phyloP scores from a whole-genome alignment of 2,888 invertebrate species.

The Calephelis perditalis region DNA sequence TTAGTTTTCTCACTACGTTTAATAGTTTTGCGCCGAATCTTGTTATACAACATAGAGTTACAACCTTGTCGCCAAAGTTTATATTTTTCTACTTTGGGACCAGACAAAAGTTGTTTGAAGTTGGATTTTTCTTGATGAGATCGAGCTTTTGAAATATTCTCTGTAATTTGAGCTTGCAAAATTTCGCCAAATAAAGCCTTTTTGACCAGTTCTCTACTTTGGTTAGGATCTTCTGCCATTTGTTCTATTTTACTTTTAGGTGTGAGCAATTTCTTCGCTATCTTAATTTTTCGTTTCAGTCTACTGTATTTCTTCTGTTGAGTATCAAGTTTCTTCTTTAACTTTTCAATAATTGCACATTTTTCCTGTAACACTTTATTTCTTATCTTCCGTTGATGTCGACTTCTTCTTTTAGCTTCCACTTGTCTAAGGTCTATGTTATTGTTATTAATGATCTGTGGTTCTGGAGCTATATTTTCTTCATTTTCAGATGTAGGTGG shows the following conservation, averaged over 20 bases:
- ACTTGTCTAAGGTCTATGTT: background rate
- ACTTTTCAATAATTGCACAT: background rate
- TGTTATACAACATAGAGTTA: no score
- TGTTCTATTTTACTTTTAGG: slow-evolving; percentile 1
- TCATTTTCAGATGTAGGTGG: background rate
- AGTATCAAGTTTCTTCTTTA: background rate
- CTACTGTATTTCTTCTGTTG: slow-evolving; percentile 2
- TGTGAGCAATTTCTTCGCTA: background rate
- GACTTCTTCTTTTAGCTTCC: background rate
- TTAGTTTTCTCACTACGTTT: background rate
- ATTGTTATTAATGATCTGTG: background rate
- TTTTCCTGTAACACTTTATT: slow-evolving; percentile 2
- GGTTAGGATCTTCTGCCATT: background rate
- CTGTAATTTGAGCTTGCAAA: background rate
- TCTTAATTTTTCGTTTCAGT: slow-evolving; percentile 1
- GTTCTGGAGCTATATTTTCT: slow-evolving; percentile 2
- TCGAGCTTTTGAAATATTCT: background rate
- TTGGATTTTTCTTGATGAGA: background rate
- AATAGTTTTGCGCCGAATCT: no score
- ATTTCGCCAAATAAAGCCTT: background rate
- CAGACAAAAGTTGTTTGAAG: background rate
- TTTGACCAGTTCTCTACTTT: slow-evolving; percentile 5
- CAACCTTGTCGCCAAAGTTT: no score
- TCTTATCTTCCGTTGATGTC: background rate
- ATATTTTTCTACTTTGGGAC: no score